Evolutionary conservation across 2,797 vertebrate genomes (phyloP), one percentile per base, ranked within the genome.

Genomic region (Dermochelys coriacea): DNA sequence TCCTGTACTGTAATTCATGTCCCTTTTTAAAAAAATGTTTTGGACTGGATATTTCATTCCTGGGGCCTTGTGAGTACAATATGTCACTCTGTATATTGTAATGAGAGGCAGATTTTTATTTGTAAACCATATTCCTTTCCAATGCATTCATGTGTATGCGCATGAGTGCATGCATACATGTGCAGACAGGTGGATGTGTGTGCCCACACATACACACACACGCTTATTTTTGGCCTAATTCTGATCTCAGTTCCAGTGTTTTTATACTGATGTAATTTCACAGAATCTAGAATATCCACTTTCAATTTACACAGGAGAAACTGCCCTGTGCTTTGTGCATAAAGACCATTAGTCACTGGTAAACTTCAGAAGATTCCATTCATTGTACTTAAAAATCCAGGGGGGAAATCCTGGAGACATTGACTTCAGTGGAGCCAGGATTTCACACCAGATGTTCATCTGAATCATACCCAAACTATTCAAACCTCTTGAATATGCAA

Each of bases 41-140:
- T 82, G 94, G 97, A 96, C 84, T 71, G 59, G 54, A 88, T 95
- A 80, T 79, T 97, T 97, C 23, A 93, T 95, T 96, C 95, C 61
- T 50, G 86, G 95, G 88, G 61, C 80, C 93, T 93, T 47, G 37
- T 81, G 88, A 96, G 68, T 91, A 78, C 7, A 37, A 78, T 37
- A 4, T 47, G 1, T 3, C 75, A 6, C 1, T 4, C 2, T 86
- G 10, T 78, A 4, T 27, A 19, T 5, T 29, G 25, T 5, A 27
- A 64, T 2, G 6, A 71, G 80, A 87, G 8, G 8, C 7, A 88
- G 15, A 50, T 6, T 0, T 10, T 47, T 86, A 82, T 61, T 71
- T 57, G 0, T 1, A 74, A 6, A 1, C 12, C 3, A 8, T 0
- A 0, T 51, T 4, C 1, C 85, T 94, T 81, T 92, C 59, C 31